A percentile compares a stretch with the other conserved stretches of the same genome.
Evolutionary conservation across 53 echinoderm and acorn worm genomes (phyloP).

Genomic region (Luidia sarsii): DNA sequence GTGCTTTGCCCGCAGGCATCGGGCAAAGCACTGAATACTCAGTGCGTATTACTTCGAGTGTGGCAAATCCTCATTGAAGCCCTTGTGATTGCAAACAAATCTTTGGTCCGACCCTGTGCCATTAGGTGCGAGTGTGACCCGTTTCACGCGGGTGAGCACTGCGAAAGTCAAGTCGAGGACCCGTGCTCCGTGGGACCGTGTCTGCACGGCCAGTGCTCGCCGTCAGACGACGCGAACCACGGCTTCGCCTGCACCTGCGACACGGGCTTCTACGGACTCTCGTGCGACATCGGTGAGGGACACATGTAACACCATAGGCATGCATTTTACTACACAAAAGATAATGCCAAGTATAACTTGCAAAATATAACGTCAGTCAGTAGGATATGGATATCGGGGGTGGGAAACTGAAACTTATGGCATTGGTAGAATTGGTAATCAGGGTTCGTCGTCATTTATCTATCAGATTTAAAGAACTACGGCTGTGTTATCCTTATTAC

Average conservation of each 20-base stretch:
- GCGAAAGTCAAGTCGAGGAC: background rate
- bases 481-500: conserved; percentile 7
- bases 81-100: no score
- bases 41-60: no score
- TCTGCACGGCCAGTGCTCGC: conserved; percentile 16
- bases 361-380: background rate
- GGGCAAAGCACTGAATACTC: no score
- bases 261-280: conserved; percentile 26
- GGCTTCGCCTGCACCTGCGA: conserved; percentile 36
- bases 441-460: no score
- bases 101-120: no score
- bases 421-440: no score
- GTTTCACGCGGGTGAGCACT: conserved; percentile 14
- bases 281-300: conserved; percentile 41
- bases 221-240: background rate
- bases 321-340: no score
- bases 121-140: conserved; percentile 32
- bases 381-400: no score
- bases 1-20: no score
- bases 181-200: conserved; percentile 43
- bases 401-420: no score
- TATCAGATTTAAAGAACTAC: conserved; percentile 8
- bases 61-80: no score
- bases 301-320: no score
- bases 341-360: background rate